Conservation (phyloP, 1,140 invertebrate genomes). For the Aphelenchoides avenae region DNA sequence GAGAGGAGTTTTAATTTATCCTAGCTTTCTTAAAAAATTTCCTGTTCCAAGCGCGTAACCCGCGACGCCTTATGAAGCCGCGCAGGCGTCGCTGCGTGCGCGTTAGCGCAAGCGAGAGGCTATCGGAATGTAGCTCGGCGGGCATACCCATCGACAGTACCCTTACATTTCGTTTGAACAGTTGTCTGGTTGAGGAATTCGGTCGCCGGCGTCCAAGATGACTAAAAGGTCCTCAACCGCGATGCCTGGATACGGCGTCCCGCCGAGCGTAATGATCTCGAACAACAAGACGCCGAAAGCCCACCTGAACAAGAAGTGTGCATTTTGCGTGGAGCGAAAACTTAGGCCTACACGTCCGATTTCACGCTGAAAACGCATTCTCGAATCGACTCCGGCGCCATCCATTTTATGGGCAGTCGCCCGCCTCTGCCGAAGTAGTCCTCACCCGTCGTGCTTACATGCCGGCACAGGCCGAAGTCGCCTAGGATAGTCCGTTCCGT, state of each 20-base stretch:
- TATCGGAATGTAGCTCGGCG: too few species aligned
- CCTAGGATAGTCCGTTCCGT: too few species aligned
- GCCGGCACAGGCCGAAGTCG: slow-evolving; percentile 63
- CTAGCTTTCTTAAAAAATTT: too few species aligned
- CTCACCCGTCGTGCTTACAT: slow-evolving; percentile 61
- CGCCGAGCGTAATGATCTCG: slow-evolving; percentile 62
- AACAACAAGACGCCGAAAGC: slow-evolving; percentile 63
- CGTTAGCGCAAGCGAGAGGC: too few species aligned
- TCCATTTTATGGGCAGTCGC: slow-evolving; percentile 61
- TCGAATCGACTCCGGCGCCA: slow-evolving; percentile 61
- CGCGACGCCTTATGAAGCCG: too few species aligned
- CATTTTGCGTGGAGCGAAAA: slow-evolving; percentile 17
- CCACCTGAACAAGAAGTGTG: slow-evolving; percentile 59
- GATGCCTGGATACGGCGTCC: slow-evolving; percentile 60
- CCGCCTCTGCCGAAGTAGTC: slow-evolving; percentile 62
- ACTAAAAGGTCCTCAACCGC: slow-evolving; percentile 59
- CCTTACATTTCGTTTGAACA: slow-evolving; percentile 62
- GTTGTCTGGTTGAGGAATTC: slow-evolving; percentile 62
- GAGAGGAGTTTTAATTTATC: too few species aligned
- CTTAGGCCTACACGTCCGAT: slow-evolving; percentile 61
- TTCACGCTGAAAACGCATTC: slow-evolving; percentile 62
- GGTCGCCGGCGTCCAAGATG: slow-evolving; percentile 58
- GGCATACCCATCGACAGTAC: too few species aligned
- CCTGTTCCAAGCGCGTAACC: too few species aligned
- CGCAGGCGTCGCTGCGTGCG: too few species aligned